Evolutionary conservation across 2,888 invertebrate genomes (phyloP).

Genomic region (Tachystola acroxantha): DNA sequence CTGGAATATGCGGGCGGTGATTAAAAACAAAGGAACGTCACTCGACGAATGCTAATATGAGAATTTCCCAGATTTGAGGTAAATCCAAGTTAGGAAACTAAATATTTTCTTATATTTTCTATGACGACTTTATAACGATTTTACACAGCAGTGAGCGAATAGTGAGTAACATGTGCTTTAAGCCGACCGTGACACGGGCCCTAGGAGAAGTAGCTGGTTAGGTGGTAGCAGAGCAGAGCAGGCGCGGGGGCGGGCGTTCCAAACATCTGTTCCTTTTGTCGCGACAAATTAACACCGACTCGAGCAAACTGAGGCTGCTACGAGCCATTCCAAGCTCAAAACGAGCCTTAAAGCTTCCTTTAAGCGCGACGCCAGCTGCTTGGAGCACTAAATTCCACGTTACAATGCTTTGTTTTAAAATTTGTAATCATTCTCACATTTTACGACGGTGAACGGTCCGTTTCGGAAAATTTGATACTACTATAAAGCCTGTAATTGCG

Average conservation of each 20-base stretch:
- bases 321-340: constrained; percentile 55
- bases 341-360: constrained; percentile 68
- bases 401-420: constrained; percentile 75
- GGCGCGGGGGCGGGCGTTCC: constrained; percentile 27
- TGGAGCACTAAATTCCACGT: constrained; percentile 68
- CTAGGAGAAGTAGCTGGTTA: neutral
- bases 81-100: too few species aligned
- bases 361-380: constrained; percentile 64
- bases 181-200: neutral
- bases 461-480: constrained; percentile 76
- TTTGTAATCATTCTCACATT: constrained; percentile 77
- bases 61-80: too few species aligned
- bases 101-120: too few species aligned
- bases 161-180: neutral
- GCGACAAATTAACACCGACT: constrained; percentile 69
- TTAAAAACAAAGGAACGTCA: too few species aligned
- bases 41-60: too few species aligned
- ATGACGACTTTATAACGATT: too few species aligned
- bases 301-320: constrained; percentile 58
- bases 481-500: constrained; percentile 75
- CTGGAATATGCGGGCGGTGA: too few species aligned
- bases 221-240: neutral
- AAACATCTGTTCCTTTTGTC: constrained; percentile 67
- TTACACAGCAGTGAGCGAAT: too few species aligned
- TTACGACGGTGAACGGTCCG: constrained; percentile 73